phyloP scores from a whole-genome alignment of 2,113 vertebrate genomes.

The Bufo bufo region DNA sequence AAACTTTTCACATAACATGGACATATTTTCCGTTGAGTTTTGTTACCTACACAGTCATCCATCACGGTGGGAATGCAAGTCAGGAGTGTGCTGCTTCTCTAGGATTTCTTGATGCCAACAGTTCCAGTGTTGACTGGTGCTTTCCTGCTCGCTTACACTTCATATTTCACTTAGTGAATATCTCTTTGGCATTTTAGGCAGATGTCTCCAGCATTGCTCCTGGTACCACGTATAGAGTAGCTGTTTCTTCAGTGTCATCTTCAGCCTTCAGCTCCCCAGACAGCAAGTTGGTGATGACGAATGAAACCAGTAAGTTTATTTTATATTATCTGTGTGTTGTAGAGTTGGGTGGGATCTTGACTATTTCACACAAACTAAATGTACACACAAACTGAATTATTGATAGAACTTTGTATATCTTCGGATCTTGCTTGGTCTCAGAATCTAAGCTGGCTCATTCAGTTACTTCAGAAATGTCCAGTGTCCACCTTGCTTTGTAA shows the following conservation, averaged over 20 bases:
- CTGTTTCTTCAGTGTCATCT: conserved; percentile 81
- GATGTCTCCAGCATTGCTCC: conserved; percentile 76
- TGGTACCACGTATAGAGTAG: conserved; percentile 78
- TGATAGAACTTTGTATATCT: not conserved
- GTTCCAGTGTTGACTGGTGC: not conserved
- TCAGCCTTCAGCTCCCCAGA: conserved; percentile 82
- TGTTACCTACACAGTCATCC: conserved; percentile 33
- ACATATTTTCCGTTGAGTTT: conserved; percentile 23
- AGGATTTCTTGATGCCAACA: conserved; percentile 29
- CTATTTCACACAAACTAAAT: conserved; percentile 1
- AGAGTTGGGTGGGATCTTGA: conserved; percentile 32
- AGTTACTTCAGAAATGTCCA: not conserved
- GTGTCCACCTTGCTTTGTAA: not conserved
- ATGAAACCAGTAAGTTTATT: conserved; percentile 81
- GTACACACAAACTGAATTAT: conserved; percentile 29
- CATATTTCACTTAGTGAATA: conserved; percentile 43
- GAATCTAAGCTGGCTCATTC: not conserved
- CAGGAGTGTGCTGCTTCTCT: conserved; percentile 22
- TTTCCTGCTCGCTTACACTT: conserved; percentile 29
- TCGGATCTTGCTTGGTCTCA: not conserved
- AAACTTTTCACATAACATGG: not conserved
- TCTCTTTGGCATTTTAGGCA: conserved; percentile 73
- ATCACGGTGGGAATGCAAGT: conserved; percentile 38
- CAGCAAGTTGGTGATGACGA: conserved; percentile 83
- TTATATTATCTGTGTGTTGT: not conserved